Evolutionary conservation across 2,113 vertebrate species (phyloP), one percentile per base, ranked within the genome.

Genomic region (Pangasianodon hypophthalmus): DNA sequence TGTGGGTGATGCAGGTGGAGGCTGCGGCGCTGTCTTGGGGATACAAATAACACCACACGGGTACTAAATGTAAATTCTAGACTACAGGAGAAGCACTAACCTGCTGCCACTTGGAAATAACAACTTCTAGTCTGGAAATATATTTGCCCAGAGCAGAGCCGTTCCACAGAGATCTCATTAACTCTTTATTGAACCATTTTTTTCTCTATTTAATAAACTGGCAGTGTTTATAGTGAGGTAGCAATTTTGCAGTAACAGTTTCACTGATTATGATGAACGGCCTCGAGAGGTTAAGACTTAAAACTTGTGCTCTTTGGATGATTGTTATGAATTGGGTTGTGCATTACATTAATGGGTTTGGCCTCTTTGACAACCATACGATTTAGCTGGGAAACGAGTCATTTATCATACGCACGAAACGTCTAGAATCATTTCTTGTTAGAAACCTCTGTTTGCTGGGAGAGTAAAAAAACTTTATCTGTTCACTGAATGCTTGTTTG

Each of bases 161-260:
- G 13, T 87, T 83, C 81, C 62, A 48, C 58, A n/a, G 69, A 71
- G 86, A 88, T 71, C 83, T 87, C 77, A 90, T 92, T 91, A 89
- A 88, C 85, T 87, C 64, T 91, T 79, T 89, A 91, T 91, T 90
- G 90, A 71, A 88, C 86, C 58, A 26, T 79, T 77, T 88, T 81
- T 88, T 89, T 87, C 88, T 85, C 26, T 62, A 75, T 89, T 89
- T 85, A 86, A 81, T 58, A 87, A 82, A 86, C 2, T 67, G n/a
- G 13, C 75, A 79, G 46, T 82, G 48, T 88, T 90, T 88, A 86
- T 46, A 75, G 71, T 32, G 77, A 87, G 58, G 75, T 56, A 87
- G 67, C 37, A 46, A 56, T 69, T 56, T 88, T 88, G 21, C 62
- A 75, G 69, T 73, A 88, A 86, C 26, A 84, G 5, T 79, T 86